Conservation (phyloP, 1,140 invertebrate genomes). For the Gryllus bimaculatus region DNA sequence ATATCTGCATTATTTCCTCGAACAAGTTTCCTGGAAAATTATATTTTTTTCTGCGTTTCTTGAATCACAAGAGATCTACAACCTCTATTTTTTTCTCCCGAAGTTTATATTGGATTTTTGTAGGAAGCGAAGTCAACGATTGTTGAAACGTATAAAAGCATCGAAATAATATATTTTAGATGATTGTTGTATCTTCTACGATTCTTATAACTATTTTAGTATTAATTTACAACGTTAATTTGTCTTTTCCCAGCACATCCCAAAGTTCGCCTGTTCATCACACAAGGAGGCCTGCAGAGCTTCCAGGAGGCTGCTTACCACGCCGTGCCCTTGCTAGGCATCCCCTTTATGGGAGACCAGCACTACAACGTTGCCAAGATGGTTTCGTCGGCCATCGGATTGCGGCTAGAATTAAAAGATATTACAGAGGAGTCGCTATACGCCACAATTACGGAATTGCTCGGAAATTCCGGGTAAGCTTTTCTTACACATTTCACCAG, state of each 20-base stretch:
- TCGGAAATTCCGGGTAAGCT: slow-evolving; percentile 14
- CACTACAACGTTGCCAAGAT: slow-evolving; percentile 20
- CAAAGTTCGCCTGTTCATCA: slow-evolving; percentile 31
- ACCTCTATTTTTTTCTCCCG: too few species aligned
- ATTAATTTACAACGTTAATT: background rate
- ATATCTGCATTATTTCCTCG: too few species aligned
- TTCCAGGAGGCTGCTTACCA: slow-evolving; percentile 31
- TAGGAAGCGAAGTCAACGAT: too few species aligned
- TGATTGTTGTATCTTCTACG: background rate
- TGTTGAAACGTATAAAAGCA: too few species aligned
- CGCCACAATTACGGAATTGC: slow-evolving; percentile 6
- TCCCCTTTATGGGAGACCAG: slow-evolving; percentile 36
- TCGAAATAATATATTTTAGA: too few species aligned
- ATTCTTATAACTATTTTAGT: background rate
- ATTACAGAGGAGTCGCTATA: slow-evolving; percentile 14
- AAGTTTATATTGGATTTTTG: too few species aligned
- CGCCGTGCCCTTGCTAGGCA: slow-evolving; percentile 24
- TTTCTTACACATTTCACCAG: background rate
- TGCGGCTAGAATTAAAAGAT: slow-evolving; percentile 8
- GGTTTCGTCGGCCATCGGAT: background rate
- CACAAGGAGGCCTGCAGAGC: slow-evolving; percentile 38
- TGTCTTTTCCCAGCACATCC: slow-evolving; percentile 27
- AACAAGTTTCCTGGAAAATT: too few species aligned
- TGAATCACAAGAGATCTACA: too few species aligned
- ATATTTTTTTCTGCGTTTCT: too few species aligned